phyloP scores from a whole-genome alignment of 2,113 vertebrate species.

The Thinocorus orbignyianus region DNA sequence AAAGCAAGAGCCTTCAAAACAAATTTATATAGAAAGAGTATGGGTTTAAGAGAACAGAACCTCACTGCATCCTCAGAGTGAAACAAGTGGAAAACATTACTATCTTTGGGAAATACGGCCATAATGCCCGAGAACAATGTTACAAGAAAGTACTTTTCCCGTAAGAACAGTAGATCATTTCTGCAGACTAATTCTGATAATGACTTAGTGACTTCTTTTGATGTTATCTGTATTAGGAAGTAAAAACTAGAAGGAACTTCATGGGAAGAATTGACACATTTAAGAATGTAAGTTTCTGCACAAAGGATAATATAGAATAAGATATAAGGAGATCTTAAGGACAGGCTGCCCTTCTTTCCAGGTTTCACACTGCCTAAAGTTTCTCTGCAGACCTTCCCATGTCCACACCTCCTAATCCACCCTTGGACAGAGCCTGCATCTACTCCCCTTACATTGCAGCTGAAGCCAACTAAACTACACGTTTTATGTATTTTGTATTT shows the following conservation, averaged over 20 bases:
- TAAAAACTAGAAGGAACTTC: not conserved
- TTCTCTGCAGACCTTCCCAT: not conserved
- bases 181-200: not conserved
- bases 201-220: not conserved
- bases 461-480: not conserved
- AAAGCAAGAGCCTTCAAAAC: not conserved
- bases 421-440: not conserved
- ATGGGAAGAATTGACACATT: not conserved
- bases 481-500: not conserved
- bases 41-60: not conserved
- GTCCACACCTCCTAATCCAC: not conserved
- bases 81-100: not conserved
- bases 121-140: not conserved
- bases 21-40: not conserved
- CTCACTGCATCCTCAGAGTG: not conserved
- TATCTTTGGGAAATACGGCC: not conserved
- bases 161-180: not conserved
- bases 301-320: not conserved
- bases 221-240: not conserved
- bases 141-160: not conserved
- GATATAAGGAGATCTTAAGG: not conserved
- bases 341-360: not conserved
- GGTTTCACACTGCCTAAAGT: not conserved
- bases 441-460: not conserved
- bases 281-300: not conserved